Base-by-base conservation (phyloP, 2,888 invertebrate genomes). In the Nephrotoma flavescens region DNA sequence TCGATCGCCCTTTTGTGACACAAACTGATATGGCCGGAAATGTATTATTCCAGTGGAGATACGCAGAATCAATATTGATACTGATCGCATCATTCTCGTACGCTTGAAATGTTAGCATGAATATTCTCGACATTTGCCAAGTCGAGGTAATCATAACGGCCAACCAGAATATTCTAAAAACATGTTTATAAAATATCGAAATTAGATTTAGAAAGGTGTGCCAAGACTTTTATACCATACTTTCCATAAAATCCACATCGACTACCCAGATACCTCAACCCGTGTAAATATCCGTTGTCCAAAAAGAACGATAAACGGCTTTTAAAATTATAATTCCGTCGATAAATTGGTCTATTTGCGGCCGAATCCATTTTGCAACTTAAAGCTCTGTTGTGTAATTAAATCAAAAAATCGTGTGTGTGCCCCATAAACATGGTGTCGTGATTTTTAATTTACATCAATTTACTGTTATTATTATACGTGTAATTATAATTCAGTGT, bases 11-110 rank as follows among this genome's bases (percentile, higher is more conserved):
- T 57, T 86, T 52, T 1, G 41, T 86, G 6, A 86, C 47, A 19
- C 88, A 88, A 4, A 88, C 52, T n/a, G 87, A 87, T n/a, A 88
- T 83, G 5, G 87, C 87, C 15, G 88, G 88, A 87, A 87, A 88
- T 12, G 87, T 87, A 83, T 83, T 86, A 11, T 86, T 57, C 88
- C 88, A 88, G 47, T 86, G 85, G 12, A 88, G 83, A 57, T 87
- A 87, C 9, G 87, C 45, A 45, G 87, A 87, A 84, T 88, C 88
- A 12, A 87, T 42, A 9, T 86, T 86, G 12, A 88, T 88, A 42
- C 86, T 88, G 12, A 87, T 86, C 19, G 86, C 84, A 85, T 87
- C 87, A 6, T 83, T 52, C 2, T 86, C 12, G 86, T 85, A 87
- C 42, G 85, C 44, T 71, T 87, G 86, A 15, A 47, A 83, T 11